Conservation (phyloP, 2,797 vertebrate species). For the Kryptolebias ocellatus region DNA sequence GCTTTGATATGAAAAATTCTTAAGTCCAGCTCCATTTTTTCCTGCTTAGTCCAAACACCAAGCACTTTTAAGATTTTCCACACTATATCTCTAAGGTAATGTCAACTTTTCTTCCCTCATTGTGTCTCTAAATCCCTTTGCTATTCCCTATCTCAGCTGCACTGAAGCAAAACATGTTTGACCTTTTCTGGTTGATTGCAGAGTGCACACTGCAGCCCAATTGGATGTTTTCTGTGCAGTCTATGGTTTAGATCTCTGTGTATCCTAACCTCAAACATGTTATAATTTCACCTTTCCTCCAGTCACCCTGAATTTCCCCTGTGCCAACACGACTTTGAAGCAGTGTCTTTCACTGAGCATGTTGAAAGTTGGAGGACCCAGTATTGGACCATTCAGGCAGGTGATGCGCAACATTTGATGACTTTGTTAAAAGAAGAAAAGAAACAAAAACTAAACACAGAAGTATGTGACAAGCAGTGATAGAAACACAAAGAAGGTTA, state of each 20-base stretch:
- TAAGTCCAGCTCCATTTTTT: neutral
- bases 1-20: neutral
- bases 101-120: neutral
- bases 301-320: neutral
- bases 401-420: too few species aligned
- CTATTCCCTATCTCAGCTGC: neutral
- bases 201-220: neutral
- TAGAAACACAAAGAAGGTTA: too few species aligned
- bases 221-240: neutral
- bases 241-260: neutral
- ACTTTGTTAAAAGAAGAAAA: too few species aligned
- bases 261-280: neutral
- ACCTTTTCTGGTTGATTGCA: slow-evolving; percentile 20
- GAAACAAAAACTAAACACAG: too few species aligned
- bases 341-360: neutral
- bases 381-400: too few species aligned
- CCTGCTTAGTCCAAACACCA: neutral
- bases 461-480: too few species aligned
- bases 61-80: neutral
- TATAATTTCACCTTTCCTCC: neutral
- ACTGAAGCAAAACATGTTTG: slow-evolving; percentile 1
- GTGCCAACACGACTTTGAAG: neutral
- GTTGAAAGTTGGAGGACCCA: neutral
- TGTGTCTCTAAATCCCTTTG: neutral
- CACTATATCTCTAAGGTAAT: neutral